These are phyloP conservation scores for Meriones unguiculatus DNA, from an alignment of 2,113 vertebrate genomes.

Conservation along the genomic window DNA sequence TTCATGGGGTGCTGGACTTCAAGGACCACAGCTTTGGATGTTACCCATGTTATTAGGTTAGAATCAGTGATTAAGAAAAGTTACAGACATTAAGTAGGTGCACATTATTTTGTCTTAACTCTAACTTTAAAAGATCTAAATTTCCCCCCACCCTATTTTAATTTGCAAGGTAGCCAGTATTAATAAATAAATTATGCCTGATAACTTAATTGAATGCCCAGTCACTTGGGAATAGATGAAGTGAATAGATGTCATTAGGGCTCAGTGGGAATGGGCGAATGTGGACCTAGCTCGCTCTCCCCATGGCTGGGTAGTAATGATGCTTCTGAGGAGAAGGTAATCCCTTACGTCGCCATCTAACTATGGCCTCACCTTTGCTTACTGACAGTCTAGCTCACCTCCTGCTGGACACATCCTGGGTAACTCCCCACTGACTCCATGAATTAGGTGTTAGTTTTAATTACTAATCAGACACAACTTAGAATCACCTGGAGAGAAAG, in stretches of 20 bases:
- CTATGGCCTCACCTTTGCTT: not conserved
- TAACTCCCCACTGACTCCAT: not conserved
- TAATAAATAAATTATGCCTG: constrained; percentile 32
- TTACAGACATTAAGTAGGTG: constrained; percentile 38
- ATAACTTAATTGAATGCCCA: not conserved
- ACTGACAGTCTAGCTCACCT: not conserved
- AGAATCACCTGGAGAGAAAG: not conserved
- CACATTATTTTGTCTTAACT: not conserved
- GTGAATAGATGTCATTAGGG: not conserved
- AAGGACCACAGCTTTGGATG: constrained; percentile 54
- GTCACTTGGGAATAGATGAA: not conserved
- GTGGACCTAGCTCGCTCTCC: not conserved
- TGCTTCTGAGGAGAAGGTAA: not conserved
- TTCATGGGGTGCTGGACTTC: constrained; percentile 44
- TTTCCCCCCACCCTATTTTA: not conserved
- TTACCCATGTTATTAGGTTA: constrained; percentile 14
- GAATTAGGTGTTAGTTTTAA: not conserved
- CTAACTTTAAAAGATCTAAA: constrained; percentile 23
- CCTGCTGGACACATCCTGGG: not conserved
- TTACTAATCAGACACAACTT: not conserved
- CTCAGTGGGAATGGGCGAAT: not conserved
- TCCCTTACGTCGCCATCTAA: not conserved
- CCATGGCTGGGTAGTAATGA: not conserved
- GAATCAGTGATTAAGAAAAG: constrained; percentile 25
- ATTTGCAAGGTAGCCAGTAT: constrained; percentile 10